These are phyloP conservation scores for Brachypodius melanocephalos DNA, from an alignment of 2,113 vertebrate genomes.

Conservation along the genomic window DNA sequence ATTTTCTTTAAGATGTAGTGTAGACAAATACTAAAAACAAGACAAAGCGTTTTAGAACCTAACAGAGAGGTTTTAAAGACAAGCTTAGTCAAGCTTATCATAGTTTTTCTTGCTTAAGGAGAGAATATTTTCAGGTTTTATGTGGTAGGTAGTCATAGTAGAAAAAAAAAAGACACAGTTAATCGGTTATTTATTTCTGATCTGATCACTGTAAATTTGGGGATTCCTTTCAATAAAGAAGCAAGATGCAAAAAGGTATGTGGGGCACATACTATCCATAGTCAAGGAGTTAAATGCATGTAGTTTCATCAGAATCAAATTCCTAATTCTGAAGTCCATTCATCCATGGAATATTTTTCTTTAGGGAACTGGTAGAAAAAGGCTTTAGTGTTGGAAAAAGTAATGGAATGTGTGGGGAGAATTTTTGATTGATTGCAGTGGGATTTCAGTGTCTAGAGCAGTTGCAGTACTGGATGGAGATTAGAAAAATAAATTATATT, in stretches of 20 bases:
- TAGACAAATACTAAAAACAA: not conserved
- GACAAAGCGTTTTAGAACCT: not conserved
- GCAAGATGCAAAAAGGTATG: not conserved
- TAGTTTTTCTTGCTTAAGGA: not conserved
- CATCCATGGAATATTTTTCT: not conserved
- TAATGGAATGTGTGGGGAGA: not conserved
- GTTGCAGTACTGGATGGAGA: not conserved
- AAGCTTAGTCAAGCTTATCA: not conserved
- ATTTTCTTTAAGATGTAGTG: not conserved
- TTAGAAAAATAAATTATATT: slow-evolving; percentile 11
- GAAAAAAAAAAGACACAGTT: not conserved
- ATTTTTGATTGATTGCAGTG: slow-evolving; percentile 10
- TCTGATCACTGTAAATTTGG: not conserved
- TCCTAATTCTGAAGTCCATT: not conserved
- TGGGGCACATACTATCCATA: not conserved
- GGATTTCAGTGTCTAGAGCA: not conserved
- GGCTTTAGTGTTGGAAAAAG: not conserved
- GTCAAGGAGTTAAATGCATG: not conserved
- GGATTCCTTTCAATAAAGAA: not conserved
- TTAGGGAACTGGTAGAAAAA: not conserved
- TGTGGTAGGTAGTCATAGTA: not conserved
- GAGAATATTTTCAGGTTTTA: not conserved
- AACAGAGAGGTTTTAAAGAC: not conserved
- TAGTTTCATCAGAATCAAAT: not conserved
- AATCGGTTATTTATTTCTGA: not conserved